Percentiles rank a stretch among this genome's conserved stretches.
Conservation (phyloP, 2,797 vertebrate species). For the Poecilia picta region DNA sequence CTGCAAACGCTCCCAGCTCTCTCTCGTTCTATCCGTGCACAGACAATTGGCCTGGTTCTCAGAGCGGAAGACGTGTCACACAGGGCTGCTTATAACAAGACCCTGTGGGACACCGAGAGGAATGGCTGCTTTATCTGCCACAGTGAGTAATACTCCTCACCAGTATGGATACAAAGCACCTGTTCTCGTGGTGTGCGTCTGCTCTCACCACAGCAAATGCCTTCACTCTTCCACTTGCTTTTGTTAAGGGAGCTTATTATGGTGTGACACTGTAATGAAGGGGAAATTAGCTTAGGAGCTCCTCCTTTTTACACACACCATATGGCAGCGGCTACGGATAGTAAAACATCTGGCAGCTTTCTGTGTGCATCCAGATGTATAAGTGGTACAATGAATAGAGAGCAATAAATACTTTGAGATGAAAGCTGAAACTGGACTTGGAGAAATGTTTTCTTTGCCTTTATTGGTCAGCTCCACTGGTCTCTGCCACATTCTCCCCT, state of each 20-base stretch:
- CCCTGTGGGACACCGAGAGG: conserved; percentile 57
- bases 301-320: conserved; percentile 27
- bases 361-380: conserved; percentile 24
- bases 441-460: background rate
- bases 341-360: conserved; percentile 70
- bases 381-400: background rate
- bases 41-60: conserved; percentile 68
- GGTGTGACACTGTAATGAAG: conserved; percentile 66
- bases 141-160: conserved; percentile 64
- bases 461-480: background rate
- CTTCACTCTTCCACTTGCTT: conserved; percentile 14
- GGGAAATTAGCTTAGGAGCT: conserved; percentile 47
- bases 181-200: conserved; percentile 14
- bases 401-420: background rate
- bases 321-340: conserved; percentile 58
- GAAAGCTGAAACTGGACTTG: background rate
- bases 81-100: conserved; percentile 65
- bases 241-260: conserved; percentile 61
- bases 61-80: conserved; percentile 67
- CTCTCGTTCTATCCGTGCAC: conserved; percentile 32
- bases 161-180: conserved; percentile 36
- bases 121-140: conserved; percentile 59
- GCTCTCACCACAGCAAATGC: conserved; percentile 9
- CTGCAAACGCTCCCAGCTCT: conserved; percentile 37
- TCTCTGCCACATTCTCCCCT: background rate